Evolutionary conservation across 2,888 invertebrate species (phyloP).

Genomic region (Blera fallax): DNA sequence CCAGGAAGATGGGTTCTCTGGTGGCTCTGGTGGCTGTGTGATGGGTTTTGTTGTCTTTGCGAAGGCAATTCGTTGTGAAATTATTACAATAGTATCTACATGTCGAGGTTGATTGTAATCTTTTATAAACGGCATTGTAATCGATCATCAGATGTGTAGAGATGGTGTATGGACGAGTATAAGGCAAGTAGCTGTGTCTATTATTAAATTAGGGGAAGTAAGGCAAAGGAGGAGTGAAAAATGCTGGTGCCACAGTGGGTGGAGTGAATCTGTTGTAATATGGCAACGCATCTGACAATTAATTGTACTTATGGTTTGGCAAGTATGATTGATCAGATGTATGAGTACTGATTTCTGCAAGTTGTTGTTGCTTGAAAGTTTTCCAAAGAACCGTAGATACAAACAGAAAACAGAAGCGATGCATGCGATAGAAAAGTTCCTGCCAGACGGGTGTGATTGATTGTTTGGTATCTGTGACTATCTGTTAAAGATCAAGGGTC

Average conservation of each 20-base stretch:
- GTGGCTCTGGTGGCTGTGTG: no score
- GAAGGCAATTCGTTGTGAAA: constrained; percentile 31
- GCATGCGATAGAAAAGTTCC: neutral
- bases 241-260: neutral
- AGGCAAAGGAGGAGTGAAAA: neutral
- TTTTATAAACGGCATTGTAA: constrained; percentile 55
- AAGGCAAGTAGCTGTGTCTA: neutral
- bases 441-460: neutral
- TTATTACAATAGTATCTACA: constrained; percentile 41
- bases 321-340: constrained; percentile 6
- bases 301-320: constrained; percentile 27
- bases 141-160: constrained; percentile 50
- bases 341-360: neutral
- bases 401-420: neutral
- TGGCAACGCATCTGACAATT: constrained; percentile 10
- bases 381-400: no score
- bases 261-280: constrained; percentile 14
- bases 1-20: constrained; percentile 4
- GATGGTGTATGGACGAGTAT: neutral
- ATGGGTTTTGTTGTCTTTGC: neutral
- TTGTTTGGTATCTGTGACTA: neutral
- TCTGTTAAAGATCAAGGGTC: neutral
- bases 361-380: neutral
- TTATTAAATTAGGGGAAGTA: neutral
- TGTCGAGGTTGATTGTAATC: constrained; percentile 55